A percentile compares a stretch with the other conserved stretches of the same genome.
Conservation (phyloP, 2,888 invertebrate species). For the Nomada flava region DNA sequence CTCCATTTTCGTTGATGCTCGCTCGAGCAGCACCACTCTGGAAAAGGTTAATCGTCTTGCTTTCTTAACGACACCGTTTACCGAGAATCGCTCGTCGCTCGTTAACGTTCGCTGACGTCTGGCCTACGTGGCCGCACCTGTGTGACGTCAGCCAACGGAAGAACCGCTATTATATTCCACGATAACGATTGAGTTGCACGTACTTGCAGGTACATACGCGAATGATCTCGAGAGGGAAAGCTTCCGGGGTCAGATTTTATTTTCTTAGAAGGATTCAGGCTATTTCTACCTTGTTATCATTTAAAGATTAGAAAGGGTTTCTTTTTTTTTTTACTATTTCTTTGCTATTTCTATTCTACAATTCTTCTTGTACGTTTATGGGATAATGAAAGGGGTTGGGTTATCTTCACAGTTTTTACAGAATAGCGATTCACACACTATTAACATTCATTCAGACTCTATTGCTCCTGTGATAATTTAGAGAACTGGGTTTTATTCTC, state of each 20-base stretch:
- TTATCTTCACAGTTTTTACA: too few relatives aligned
- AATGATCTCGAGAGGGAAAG: constrained; percentile 53
- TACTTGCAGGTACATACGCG: background rate
- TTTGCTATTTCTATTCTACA: too few relatives aligned
- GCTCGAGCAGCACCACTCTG: constrained; percentile 23
- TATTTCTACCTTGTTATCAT: background rate
- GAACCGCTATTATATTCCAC: constrained; percentile 72
- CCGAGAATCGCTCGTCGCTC: constrained; percentile 40
- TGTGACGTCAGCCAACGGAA: constrained; percentile 76
- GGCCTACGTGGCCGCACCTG: constrained; percentile 71
- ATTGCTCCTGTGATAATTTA: background rate
- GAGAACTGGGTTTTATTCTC: background rate
- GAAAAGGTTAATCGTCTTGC: constrained; percentile 57
- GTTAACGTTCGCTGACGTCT: constrained; percentile 52
- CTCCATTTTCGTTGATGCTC: constrained; percentile 36
- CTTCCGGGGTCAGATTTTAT: constrained; percentile 2
- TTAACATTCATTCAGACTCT: too few relatives aligned
- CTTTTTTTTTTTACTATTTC: too few relatives aligned
- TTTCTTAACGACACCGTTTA: constrained; percentile 43
- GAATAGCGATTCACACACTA: too few relatives aligned
- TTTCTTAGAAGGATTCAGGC: background rate
- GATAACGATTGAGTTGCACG: constrained; percentile 62
- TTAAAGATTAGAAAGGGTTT: background rate
- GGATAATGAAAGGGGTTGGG: too few relatives aligned
- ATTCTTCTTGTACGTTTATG: too few relatives aligned